Evolutionary conservation across 2,113 vertebrate species (phyloP).

Genomic region (Onychostruthus taczanowskii): DNA sequence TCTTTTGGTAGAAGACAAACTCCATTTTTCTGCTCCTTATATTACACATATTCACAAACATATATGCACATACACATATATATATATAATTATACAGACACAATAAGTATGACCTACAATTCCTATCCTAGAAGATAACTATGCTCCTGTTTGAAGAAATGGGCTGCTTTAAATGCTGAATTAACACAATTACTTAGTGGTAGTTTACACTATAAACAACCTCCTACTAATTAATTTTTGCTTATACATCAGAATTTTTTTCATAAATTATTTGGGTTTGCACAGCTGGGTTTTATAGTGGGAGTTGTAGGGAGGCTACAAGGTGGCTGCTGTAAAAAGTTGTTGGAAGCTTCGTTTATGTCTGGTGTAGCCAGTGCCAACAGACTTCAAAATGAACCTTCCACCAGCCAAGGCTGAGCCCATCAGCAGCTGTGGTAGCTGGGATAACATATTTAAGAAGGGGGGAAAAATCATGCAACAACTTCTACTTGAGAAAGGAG

Average conservation of each 20-base stretch:
- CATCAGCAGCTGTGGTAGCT: not conserved
- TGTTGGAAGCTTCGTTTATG: not conserved
- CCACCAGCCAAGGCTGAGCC: rapidly evolving
- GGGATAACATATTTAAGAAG: not conserved
- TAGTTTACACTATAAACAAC: not conserved
- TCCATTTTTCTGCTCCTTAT: not conserved
- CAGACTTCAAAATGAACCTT: not conserved
- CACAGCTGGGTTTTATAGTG: not conserved
- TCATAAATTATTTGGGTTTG: not conserved
- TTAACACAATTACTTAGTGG: not conserved
- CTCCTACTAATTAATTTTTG: not conserved
- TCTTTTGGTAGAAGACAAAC: not conserved
- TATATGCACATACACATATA: rapidly evolving
- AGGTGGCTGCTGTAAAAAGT: not conserved
- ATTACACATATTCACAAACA: not conserved
- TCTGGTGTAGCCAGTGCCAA: not conserved
- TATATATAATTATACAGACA: not conserved
- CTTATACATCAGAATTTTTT: not conserved
- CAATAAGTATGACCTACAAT: not conserved
- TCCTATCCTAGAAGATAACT: not conserved
- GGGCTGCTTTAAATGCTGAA: not conserved
- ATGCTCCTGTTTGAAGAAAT: not conserved
- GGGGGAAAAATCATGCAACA: rapidly evolving
- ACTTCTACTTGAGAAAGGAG: not conserved
- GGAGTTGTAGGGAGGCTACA: too few species aligned